A percentile compares a stretch with the other conserved stretches of the same genome.
These are phyloP conservation scores for Drosophila truncata DNA, from an alignment of 1,140 invertebrate genomes.

Conservation along the genomic window DNA sequence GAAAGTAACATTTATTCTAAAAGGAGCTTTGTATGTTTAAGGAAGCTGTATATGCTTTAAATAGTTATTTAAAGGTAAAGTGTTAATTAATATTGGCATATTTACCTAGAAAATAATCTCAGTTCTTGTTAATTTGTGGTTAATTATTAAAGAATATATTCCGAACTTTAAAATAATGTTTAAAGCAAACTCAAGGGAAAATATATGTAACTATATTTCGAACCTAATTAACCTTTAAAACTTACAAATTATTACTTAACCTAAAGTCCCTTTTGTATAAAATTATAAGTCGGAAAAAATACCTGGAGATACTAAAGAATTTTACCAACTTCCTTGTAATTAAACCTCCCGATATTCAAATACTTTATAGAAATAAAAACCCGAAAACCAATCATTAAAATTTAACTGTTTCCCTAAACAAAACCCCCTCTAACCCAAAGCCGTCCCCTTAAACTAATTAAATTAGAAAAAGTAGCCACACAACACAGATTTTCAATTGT, in stretches of 20 bases:
- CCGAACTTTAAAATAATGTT: neutral
- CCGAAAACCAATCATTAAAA: neutral
- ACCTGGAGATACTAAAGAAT: neutral
- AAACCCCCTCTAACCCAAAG: neutral
- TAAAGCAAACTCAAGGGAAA: too few relatives aligned
- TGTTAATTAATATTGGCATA: neutral
- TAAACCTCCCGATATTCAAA: neutral
- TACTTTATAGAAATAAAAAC: neutral
- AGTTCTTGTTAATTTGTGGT: conserved; percentile 3
- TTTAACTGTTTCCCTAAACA: neutral
- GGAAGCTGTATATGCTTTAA: neutral
- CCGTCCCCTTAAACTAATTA: neutral
- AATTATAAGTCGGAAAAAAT: neutral
- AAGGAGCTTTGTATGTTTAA: too few relatives aligned
- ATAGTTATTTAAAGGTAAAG: neutral
- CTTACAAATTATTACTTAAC: neutral
- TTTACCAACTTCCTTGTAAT: too few relatives aligned
- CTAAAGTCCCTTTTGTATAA: neutral
- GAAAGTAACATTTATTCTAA: neutral
- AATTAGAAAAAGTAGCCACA: conserved; percentile 9
- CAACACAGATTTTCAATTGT: conserved; percentile 37
- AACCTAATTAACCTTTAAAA: neutral
- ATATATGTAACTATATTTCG: too few relatives aligned
- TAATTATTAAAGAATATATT: neutral
- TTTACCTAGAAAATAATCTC: neutral